A percentile compares a stretch with the other conserved stretches of the same genome.
Evolutionary conservation across 1,140 invertebrate species (phyloP).

Genomic region (Nomia melanderi): DNA sequence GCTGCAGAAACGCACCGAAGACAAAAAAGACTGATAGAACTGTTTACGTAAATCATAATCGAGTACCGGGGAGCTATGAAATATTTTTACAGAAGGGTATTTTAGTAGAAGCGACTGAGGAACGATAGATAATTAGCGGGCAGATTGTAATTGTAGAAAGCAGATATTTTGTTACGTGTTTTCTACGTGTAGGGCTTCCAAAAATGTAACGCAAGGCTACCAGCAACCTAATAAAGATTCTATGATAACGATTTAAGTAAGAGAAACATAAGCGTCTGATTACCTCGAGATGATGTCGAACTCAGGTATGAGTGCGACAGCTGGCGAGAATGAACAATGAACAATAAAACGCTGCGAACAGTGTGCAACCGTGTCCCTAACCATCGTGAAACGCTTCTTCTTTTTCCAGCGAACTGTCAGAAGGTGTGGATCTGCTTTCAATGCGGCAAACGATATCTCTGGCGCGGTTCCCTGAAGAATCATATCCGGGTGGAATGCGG

Average conservation of each 20-base stretch:
- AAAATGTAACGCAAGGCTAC: not conserved
- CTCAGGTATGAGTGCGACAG: too few species aligned
- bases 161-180: constrained; percentile 3
- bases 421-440: constrained; percentile 72
- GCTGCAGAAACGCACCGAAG: not conserved
- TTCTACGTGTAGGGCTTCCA: constrained; percentile 13
- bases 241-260: not conserved
- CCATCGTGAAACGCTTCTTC: constrained; percentile 21
- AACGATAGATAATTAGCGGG: not conserved
- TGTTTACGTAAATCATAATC: not conserved
- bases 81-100: constrained; percentile 1
- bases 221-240: constrained; percentile 19
- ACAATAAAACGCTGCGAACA: not conserved
- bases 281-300: not conserved
- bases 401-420: constrained; percentile 50
- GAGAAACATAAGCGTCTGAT: not conserved
- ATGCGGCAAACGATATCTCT: constrained; percentile 79
- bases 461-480: constrained; percentile 79
- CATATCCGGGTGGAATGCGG: constrained; percentile 83
- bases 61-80: not conserved
- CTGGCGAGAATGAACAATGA: not conserved
- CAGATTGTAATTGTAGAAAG: not conserved
- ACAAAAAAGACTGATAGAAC: constrained; percentile 2
- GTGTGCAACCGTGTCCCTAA: not conserved
- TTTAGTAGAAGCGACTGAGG: not conserved